A percentile compares a stretch with the other conserved stretches of the same genome.
These are phyloP conservation scores for Drosophila phalerata DNA, from an alignment of 2,888 invertebrate genomes.

Conservation along the genomic window DNA sequence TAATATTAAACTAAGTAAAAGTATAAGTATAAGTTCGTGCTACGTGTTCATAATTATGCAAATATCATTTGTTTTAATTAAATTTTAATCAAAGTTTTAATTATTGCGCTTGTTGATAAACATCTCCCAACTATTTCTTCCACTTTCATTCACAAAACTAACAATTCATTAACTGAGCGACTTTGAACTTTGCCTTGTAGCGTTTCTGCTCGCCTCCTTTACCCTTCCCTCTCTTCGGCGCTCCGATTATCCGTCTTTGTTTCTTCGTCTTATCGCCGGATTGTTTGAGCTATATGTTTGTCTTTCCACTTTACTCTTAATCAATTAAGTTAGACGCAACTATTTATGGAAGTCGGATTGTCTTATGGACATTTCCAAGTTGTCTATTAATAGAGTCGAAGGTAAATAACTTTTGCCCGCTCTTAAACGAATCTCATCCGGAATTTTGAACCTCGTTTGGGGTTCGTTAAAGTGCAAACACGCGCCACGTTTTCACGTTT, in stretches of 20 bases:
- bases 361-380: slow-evolving; percentile 18
- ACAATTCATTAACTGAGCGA: slow-evolving; percentile 29
- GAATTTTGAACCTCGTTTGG: not conserved
- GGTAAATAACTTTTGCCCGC: not conserved
- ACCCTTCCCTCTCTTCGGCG: not conserved
- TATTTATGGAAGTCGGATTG: slow-evolving; percentile 44
- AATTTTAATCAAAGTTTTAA: slow-evolving; percentile 4
- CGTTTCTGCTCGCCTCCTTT: not conserved
- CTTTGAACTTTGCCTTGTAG: slow-evolving; percentile 34
- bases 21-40: too few species aligned
- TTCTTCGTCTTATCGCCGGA: slow-evolving; percentile 33
- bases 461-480: slow-evolving; percentile 72
- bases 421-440: not conserved
- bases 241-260: not conserved
- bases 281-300: slow-evolving; percentile 34
- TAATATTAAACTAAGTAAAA: too few species aligned
- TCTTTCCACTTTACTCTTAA: slow-evolving; percentile 36
- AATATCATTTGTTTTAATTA: not conserved
- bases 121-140: slow-evolving; percentile 14
- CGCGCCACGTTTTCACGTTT: slow-evolving; percentile 65
- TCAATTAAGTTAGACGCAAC: slow-evolving; percentile 45
- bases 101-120: slow-evolving; percentile 11
- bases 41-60: not conserved
- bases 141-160: slow-evolving; percentile 44
- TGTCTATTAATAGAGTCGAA: slow-evolving; percentile 31